Evolutionary conservation across 2,113 vertebrate species (phyloP), one percentile per base, ranked within the genome.

Genomic region (Lycocorax pyrrhopterus): DNA sequence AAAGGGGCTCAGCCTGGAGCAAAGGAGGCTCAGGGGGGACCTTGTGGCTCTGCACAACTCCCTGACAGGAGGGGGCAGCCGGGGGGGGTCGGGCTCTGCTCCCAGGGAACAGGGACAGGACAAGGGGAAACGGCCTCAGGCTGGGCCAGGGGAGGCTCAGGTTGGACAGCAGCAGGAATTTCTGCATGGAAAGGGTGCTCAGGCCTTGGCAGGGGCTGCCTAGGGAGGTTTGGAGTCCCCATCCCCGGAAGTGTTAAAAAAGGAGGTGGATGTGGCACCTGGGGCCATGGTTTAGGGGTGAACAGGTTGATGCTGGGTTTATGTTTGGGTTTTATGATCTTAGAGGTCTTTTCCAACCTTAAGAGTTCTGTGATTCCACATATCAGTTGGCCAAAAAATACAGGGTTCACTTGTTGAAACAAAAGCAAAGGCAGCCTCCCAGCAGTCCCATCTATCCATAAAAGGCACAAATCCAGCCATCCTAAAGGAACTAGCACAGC

Each of bases 141-240:
- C 33, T 87, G 84, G 2, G 33, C 47, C 84, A 87, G 39, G 41
- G 66, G 5, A 79, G 30, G 58, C 25, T 47, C 49, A 79, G 66
- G 0, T 4, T 47, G 75, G 49, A 2, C 26, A 88, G 1, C 7
- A 64, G 76, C 9, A 56, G 37, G 10, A 58, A 66, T 80, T 80
- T 33, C 7, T 12, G 0, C 67, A 12, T 55, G 56, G 13, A 29
- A 89, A 52, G 52, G 52, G 2, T n/a, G 68, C 22, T 58, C 32
- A 66, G 37, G 18, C 52, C 13, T 39, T 52, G 69, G 19, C 13
- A 74, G 33, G 39, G 52, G 19, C 77, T 75, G 7, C 39, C 29
- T 25, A 52, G 22, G 22, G 37, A 1, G 6, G 3, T 2, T 1
- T 51, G 33, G 17, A 59, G 23, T 25, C 0, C 3, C 20, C 23